Evolutionary conservation across 2,888 invertebrate species (phyloP), one percentile per base, ranked within the genome.

Genomic region (Prosopocoilus inquinatus): DNA sequence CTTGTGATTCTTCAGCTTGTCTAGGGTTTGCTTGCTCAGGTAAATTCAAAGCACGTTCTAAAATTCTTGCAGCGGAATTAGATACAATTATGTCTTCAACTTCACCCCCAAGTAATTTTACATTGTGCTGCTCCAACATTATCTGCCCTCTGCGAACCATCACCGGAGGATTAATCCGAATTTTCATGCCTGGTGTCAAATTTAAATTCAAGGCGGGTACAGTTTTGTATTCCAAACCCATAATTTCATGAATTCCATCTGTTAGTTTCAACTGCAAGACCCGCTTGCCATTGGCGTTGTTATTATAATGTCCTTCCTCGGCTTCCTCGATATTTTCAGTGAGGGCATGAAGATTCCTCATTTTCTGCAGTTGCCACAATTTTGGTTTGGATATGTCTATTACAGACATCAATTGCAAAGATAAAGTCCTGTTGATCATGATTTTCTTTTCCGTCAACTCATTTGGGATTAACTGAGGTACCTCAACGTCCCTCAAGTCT

Each of bases 101-200:
- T 74, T 89, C 88, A 0, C 91, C 91, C 0, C 90, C 90, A 1
- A 90, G 71, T 53, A 88, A 73, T 59, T 82, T 80, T 3, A 90
- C 70, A 47, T 83, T 78, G 44, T 75, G 74, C 52, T 82, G 83
- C 55, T 86, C 82, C 56, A 91, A 74, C 64, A 90, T 77, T 36
- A 92, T 68, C 55, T 87, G 79, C 0, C 91, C 90, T 57, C 83
- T 78, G 35, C 90, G 81, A 67, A 90, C 87, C 55, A 81, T 80
- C n/a, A 91, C 76, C 7, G 87, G 87, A 0, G 90, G 90, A 75
- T 81, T 83, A 9, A 91, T 76, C 61, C 86, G 76, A 15, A 87
- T 66, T 79, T 90, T 85, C 53, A 80, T 80, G 1, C 87, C 87
- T 1, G 87, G 87, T 13, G 76, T 75, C 50, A 83, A 77, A 59